A percentile compares a stretch with the other conserved stretches of the same genome.
phyloP scores from a whole-genome alignment of 1,140 invertebrate species.

The Lordiphosa collinella region DNA sequence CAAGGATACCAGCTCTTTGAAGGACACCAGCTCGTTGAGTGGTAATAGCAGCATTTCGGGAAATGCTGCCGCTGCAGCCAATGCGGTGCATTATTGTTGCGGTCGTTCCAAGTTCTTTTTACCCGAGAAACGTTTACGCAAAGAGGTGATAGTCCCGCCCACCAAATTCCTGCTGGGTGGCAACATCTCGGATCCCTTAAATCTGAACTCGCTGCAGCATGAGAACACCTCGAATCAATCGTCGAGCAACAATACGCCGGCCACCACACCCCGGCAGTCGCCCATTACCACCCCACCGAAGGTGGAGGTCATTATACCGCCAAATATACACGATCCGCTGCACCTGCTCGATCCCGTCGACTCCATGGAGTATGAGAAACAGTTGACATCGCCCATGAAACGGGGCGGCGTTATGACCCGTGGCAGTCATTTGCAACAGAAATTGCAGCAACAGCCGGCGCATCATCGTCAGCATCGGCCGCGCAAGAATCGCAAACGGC shows the following conservation, averaged over 20 bases:
- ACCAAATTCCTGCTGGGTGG: constrained; percentile 97
- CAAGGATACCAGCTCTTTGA: constrained; percentile 50
- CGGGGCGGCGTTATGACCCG: constrained; percentile 44
- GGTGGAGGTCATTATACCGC: constrained; percentile 94
- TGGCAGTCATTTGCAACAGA: constrained; percentile 37
- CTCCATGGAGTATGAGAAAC: constrained; percentile 89
- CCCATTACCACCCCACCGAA: constrained; percentile 89
- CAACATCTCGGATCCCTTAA: constrained; percentile 96
- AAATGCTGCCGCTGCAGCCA: constrained; percentile 39
- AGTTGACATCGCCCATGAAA: constrained; percentile 81
- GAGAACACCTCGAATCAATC: constrained; percentile 89
- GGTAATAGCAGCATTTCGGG: constrained; percentile 56
- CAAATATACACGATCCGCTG: constrained; percentile 94
- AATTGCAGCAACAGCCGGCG: constrained; percentile 29
- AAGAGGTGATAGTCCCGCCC: constrained; percentile 88
- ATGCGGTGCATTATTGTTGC: constrained; percentile 69
- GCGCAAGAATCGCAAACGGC: constrained; percentile 77
- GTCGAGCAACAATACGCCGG: constrained; percentile 93
- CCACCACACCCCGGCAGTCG: constrained; percentile 92
- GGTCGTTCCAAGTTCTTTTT: constrained; percentile 82
- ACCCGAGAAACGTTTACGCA: constrained; percentile 85
- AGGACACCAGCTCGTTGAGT: constrained; percentile 58
- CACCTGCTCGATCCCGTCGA: constrained; percentile 91
- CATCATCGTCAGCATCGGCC: constrained; percentile 68
- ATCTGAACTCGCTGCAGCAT: constrained; percentile 94